Percentiles rank a stretch among this genome's conserved stretches.
Evolutionary conservation across 2,113 vertebrate species (phyloP).

Genomic region (Pollimyrus isidori): DNA sequence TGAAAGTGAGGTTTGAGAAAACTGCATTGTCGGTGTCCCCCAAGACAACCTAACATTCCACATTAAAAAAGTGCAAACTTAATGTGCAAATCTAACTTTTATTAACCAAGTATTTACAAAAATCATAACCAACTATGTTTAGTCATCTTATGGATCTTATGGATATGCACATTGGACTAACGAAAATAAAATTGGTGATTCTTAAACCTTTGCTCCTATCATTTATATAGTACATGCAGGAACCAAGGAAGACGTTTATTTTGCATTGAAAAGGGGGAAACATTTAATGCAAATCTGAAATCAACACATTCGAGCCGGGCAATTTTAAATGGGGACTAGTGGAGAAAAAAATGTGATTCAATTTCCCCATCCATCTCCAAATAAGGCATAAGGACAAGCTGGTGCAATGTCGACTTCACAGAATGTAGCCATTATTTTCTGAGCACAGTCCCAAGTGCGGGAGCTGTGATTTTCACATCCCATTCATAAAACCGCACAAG

Average conservation of each 20-base stretch:
- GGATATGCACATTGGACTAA: neutral
- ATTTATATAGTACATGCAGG: neutral
- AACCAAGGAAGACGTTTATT: neutral
- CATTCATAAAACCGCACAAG: neutral
- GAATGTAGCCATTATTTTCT: neutral
- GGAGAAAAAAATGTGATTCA: neutral
- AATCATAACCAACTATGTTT: neutral
- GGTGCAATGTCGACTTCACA: neutral
- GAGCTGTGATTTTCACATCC: neutral
- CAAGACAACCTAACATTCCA: neutral
- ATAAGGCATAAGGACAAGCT: constrained; percentile 14
- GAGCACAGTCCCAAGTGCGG: neutral
- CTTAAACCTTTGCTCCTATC: neutral
- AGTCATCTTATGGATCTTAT: neutral
- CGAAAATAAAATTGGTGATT: neutral
- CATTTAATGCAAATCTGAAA: neutral
- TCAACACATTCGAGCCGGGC: neutral
- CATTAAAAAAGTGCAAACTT: neutral
- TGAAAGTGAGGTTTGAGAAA: neutral
- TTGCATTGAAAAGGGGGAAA: neutral
- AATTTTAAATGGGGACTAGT: neutral
- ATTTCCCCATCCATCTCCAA: neutral
- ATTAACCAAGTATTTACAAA: constrained; percentile 7
- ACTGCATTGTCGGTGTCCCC: neutral
- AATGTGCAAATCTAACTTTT: neutral